A percentile compares a stretch with the other conserved stretches of the same genome.
Evolutionary conservation across 1,140 invertebrate species (phyloP).

Genomic region (Amyelois transitella): DNA sequence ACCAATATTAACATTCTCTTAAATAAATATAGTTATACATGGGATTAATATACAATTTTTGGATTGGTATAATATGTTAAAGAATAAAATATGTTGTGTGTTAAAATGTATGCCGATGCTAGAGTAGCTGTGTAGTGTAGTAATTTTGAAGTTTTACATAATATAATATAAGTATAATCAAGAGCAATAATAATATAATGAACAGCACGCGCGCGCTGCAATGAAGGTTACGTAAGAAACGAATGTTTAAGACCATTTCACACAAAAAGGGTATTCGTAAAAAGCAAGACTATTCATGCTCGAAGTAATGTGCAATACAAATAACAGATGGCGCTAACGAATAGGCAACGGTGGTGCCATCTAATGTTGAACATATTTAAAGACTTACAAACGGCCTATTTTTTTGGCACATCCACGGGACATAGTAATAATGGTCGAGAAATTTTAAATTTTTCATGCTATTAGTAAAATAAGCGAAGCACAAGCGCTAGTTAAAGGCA

Average conservation of each 20-base stretch:
- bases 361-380: background rate
- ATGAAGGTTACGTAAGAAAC: background rate
- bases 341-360: background rate
- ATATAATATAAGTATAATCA: conserved; percentile 63
- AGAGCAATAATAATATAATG: conserved; percentile 69
- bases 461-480: too few relatives aligned
- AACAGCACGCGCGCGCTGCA: conserved; percentile 58
- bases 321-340: background rate
- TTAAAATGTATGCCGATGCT: conserved; percentile 66
- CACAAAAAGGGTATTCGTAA: background rate
- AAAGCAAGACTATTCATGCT: too few relatives aligned
- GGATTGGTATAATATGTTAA: conserved; percentile 66
- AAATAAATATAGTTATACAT: conserved; percentile 57
- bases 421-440: background rate
- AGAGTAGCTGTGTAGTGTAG: conserved; percentile 68
- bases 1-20: conserved; percentile 52
- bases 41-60: conserved; percentile 68
- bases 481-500: conserved; percentile 15
- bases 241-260: background rate
- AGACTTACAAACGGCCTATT: background rate
- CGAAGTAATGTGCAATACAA: background rate
- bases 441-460: conserved; percentile 3
- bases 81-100: conserved; percentile 61
- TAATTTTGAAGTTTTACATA: conserved; percentile 72
- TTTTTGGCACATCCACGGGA: background rate